Evolutionary conservation across 2,888 invertebrate genomes (phyloP).

Genomic region (Lobophora halterata): DNA sequence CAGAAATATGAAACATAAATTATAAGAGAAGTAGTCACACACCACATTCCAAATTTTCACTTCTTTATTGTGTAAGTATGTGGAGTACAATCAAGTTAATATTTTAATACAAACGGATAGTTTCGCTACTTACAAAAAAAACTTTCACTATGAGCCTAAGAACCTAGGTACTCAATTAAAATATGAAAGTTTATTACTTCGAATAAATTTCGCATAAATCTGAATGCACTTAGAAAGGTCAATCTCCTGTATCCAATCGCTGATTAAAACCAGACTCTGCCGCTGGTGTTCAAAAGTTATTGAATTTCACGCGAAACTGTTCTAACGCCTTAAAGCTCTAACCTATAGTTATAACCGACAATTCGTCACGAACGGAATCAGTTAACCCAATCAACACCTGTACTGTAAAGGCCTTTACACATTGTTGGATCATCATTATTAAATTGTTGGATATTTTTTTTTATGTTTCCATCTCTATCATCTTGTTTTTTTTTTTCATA

Average conservation of each 20-base stretch:
- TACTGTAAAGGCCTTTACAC: slow-evolving; percentile 12
- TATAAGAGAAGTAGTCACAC: too few relatives aligned
- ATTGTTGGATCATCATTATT: background rate
- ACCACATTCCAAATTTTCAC: too few relatives aligned
- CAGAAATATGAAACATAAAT: too few relatives aligned
- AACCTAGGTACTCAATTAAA: slow-evolving; percentile 20
- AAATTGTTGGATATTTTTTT: too few relatives aligned
- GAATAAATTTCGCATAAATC: slow-evolving; percentile 37
- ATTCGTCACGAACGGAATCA: slow-evolving; percentile 55
- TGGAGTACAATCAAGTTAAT: too few relatives aligned
- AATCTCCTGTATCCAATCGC: slow-evolving; percentile 64
- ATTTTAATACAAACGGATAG: too few relatives aligned
- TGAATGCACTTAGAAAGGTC: slow-evolving; percentile 42
- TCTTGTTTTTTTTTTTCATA: too few relatives aligned
- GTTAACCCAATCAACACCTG: slow-evolving; percentile 28
- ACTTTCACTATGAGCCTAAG: too few relatives aligned
- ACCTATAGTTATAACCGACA: slow-evolving; percentile 53
- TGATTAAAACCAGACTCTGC: slow-evolving; percentile 66
- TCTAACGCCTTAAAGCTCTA: slow-evolving; percentile 50
- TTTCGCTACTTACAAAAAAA: too few relatives aligned
- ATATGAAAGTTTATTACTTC: slow-evolving; percentile 46
- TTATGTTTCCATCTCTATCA: too few relatives aligned
- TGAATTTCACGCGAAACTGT: slow-evolving; percentile 69
- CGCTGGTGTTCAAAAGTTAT: slow-evolving; percentile 74
- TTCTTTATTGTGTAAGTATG: too few relatives aligned